These are phyloP conservation scores for Melanotaenia pygmaea DNA, from an alignment of 2,797 vertebrate genomes.

Conservation along the genomic window DNA sequence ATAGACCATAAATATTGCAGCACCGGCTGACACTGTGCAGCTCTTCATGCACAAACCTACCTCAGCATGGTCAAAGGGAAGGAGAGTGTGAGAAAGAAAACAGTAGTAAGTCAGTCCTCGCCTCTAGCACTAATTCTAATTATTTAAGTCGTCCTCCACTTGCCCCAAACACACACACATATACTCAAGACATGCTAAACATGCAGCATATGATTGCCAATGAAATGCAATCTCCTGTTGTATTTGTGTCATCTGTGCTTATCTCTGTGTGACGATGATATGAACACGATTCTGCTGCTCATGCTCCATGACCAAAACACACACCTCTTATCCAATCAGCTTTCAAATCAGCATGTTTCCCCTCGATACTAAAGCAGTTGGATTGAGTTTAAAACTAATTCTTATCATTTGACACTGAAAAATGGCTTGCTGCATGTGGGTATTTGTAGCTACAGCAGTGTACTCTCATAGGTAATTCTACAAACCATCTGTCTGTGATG, in stretches of 20 bases:
- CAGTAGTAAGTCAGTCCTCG: conserved; percentile 45
- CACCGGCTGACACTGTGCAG: conserved; percentile 67
- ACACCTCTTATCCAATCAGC: conserved; percentile 38
- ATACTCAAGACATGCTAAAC: conserved; percentile 1
- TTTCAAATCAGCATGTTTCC: conserved; percentile 49
- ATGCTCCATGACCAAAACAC: conserved; percentile 52
- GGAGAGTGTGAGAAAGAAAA: conserved; percentile 26
- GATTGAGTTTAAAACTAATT: conserved; percentile 52
- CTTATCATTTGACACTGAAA: conserved; percentile 38
- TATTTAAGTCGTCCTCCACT: conserved; percentile 58
- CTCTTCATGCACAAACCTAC: conserved; percentile 62
- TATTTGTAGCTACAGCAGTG: conserved; percentile 50
- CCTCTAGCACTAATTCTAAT: conserved; percentile 48
- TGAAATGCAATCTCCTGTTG: conserved; percentile 41
- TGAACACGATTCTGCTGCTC: conserved; percentile 51
- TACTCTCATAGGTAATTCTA: conserved; percentile 59
- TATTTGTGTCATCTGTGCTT: conserved; percentile 51
- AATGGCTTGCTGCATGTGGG: conserved; percentile 31
- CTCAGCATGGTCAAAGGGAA: conserved; percentile 48
- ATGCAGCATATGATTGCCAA: conserved; percentile 30
- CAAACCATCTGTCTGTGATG: conserved; percentile 61
- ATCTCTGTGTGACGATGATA: conserved; percentile 47
- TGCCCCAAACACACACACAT: conserved; percentile 33
- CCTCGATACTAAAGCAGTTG: conserved; percentile 41
- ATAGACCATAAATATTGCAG: conserved; percentile 85